A percentile compares a stretch with the other conserved stretches of the same genome.
These are phyloP conservation scores for Myotis pilosus DNA, from an alignment of 2,797 vertebrate species.

Conservation along the genomic window DNA sequence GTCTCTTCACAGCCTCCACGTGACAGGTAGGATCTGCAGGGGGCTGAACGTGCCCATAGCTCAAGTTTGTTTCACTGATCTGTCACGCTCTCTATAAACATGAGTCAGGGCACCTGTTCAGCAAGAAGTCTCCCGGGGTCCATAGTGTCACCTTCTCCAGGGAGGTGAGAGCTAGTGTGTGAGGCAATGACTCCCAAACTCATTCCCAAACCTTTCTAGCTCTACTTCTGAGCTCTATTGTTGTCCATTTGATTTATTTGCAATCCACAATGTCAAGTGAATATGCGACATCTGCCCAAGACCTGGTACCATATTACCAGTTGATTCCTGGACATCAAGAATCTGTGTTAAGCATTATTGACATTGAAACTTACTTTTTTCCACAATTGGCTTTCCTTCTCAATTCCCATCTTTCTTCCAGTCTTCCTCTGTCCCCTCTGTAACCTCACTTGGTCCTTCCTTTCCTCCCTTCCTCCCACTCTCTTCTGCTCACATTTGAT, in stretches of 20 bases:
- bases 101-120: not conserved
- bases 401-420: not conserved
- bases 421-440: not conserved
- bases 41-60: accelerated
- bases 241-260: not conserved
- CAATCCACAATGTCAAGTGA: not conserved
- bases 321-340: not conserved
- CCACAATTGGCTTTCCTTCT: not conserved
- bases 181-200: not conserved
- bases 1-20: not conserved
- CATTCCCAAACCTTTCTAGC: not conserved
- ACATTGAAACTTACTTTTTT: not conserved
- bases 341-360: not conserved
- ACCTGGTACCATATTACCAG: not conserved
- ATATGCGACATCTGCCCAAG: not conserved
- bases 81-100: not conserved
- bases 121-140: not conserved
- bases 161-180: not conserved
- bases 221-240: not conserved
- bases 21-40: not conserved
- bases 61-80: not conserved
- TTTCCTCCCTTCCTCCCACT: not conserved
- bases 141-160: not conserved
- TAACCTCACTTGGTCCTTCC: no score
- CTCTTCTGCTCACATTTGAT: not conserved